Percentiles rank a stretch among this genome's conserved stretches.
phyloP scores from a whole-genome alignment of 2,113 vertebrate genomes.

The Antigone vipio region DNA sequence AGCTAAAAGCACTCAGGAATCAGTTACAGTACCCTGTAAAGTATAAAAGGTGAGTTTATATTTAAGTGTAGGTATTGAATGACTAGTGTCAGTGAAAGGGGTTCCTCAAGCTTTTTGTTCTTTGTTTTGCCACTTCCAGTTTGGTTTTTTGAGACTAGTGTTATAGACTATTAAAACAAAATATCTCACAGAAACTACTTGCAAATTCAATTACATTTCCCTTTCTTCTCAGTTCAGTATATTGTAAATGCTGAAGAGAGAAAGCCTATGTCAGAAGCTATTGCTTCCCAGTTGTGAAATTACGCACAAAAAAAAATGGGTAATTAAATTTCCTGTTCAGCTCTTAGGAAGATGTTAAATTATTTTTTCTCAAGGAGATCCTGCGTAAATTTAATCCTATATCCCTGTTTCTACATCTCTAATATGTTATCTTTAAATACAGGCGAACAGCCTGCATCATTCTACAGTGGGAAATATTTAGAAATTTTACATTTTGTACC shows the following conservation, averaged over 20 bases:
- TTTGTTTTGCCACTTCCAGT: not conserved
- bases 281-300: not conserved
- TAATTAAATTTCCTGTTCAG: not conserved
- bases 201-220: not conserved
- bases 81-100: not conserved
- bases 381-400: not conserved
- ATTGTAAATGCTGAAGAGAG: not conserved
- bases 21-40: not conserved
- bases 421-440: not conserved
- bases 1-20: not conserved
- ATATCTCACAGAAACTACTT: not conserved
- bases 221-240: not conserved
- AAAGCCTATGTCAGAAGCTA: not conserved
- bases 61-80: not conserved
- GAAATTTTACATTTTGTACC: not conserved
- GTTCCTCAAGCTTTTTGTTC: not conserved
- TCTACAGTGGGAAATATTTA: not conserved
- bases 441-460: not conserved
- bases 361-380: not conserved
- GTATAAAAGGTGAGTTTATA: not conserved
- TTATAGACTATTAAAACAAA: not conserved
- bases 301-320: not conserved
- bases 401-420: not conserved
- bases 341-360: not conserved
- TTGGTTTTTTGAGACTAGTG: not conserved